phyloP scores from a whole-genome alignment of 2,888 invertebrate genomes.

The Tetragnatha montana region DNA sequence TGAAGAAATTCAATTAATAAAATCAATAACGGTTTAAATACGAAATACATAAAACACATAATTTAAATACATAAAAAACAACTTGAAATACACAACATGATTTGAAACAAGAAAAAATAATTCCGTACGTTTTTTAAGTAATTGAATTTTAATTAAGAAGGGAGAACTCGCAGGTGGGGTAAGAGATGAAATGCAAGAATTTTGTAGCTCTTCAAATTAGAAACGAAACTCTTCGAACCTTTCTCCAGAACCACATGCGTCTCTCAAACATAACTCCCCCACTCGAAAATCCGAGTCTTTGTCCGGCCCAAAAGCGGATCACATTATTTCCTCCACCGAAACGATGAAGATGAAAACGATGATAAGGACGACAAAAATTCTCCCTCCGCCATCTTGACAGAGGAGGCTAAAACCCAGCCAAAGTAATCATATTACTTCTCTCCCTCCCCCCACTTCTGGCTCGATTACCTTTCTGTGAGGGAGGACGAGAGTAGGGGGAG shows the following conservation, averaged over 20 bases:
- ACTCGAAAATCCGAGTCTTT: background rate
- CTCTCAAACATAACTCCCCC: background rate
- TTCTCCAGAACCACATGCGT: background rate
- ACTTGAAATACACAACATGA: no score
- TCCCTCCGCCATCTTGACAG: slow-evolving; percentile 45
- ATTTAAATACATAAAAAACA: no score
- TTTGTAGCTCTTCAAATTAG: no score
- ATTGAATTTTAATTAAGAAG: no score
- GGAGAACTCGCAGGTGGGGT: no score
- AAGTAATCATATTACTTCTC: slow-evolving; percentile 60
- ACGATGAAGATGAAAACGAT: slow-evolving; percentile 44
- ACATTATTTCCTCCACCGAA: slow-evolving; percentile 7
- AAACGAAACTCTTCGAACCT: background rate
- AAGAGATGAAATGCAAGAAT: no score
- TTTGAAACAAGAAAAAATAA: no score
- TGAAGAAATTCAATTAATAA: no score
- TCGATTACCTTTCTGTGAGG: slow-evolving; percentile 47
- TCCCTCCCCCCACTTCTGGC: slow-evolving; percentile 35
- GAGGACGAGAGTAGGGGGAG: background rate
- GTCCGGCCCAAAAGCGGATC: background rate
- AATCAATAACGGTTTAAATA: no score
- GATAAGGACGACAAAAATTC: slow-evolving; percentile 31
- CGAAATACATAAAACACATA: no score
- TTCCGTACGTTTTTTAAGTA: no score
- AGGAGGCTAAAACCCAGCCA: slow-evolving; percentile 8